phyloP scores from a whole-genome alignment of 1,140 invertebrate species.

The Drosophila mayri region DNA sequence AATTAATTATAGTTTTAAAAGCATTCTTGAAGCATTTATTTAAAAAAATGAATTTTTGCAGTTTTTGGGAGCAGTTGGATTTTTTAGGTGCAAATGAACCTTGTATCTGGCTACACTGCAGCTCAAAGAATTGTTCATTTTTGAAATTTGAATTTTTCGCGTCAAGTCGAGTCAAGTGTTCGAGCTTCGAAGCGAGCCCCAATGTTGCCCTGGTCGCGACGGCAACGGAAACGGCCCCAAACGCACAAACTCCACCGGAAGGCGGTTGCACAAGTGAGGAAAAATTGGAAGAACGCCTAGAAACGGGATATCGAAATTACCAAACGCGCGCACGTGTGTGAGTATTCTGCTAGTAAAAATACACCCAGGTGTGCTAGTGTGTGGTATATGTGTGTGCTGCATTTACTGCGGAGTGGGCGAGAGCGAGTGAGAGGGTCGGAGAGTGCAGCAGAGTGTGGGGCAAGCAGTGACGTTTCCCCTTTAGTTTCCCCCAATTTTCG shows the following conservation, averaged over 20 bases:
- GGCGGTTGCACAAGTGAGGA: slow-evolving; percentile 22
- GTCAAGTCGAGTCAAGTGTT: too few relatives aligned
- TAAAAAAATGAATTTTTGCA: too few relatives aligned
- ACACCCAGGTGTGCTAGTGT: slow-evolving; percentile 18
- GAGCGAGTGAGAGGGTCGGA: slow-evolving; percentile 54
- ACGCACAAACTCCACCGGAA: slow-evolving; percentile 15
- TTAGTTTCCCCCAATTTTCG: slow-evolving; percentile 8
- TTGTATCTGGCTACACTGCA: too few relatives aligned
- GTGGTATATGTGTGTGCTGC: slow-evolving; percentile 44
- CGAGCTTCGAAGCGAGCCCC: slow-evolving; percentile 1
- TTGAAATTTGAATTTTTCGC: too few relatives aligned
- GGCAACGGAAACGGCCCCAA: slow-evolving; percentile 21
- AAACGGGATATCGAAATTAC: slow-evolving; percentile 51
- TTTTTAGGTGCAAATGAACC: too few relatives aligned
- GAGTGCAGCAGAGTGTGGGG: slow-evolving; percentile 51
- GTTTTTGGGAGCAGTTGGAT: too few relatives aligned
- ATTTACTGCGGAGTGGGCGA: slow-evolving; percentile 65
- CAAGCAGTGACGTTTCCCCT: slow-evolving; percentile 47
- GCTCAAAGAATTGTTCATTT: too few relatives aligned
- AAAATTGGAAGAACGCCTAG: slow-evolving; percentile 58
- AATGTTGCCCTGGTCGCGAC: slow-evolving; percentile 26
- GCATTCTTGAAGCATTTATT: too few relatives aligned
- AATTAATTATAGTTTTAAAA: too few relatives aligned
- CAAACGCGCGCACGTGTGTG: slow-evolving; percentile 49
- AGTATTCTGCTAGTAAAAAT: slow-evolving; percentile 18